A percentile compares a stretch with the other conserved stretches of the same genome.
Conservation (phyloP, 2,113 vertebrate genomes). For the Bubo bubo region DNA sequence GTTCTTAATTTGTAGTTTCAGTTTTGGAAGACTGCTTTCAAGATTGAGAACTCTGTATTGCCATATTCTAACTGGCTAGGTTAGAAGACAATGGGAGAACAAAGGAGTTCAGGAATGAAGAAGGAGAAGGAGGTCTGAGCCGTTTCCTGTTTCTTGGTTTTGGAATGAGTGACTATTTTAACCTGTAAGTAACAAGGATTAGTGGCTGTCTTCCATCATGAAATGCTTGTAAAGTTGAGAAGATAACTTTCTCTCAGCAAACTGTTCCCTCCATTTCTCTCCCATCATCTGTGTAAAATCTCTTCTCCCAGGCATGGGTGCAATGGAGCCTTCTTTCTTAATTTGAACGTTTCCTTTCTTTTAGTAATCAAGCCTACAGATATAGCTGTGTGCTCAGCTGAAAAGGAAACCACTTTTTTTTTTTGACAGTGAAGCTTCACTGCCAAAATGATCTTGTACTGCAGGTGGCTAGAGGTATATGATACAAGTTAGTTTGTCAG, state of each 20-base stretch:
- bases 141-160: neutral
- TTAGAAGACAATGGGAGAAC: neutral
- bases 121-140: neutral
- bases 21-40: neutral
- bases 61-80: neutral
- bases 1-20: neutral
- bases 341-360: neutral
- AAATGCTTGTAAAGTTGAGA: neutral
- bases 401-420: neutral
- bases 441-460: constrained; percentile 9
- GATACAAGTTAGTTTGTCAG: neutral
- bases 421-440: neutral
- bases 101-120: neutral
- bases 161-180: neutral
- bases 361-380: neutral
- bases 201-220: neutral
- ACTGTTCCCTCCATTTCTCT: neutral
- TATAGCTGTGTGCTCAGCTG: neutral
- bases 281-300: neutral
- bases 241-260: neutral
- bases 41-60: neutral
- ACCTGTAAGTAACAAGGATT: neutral
- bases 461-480: neutral
- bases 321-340: neutral
- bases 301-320: neutral